These are phyloP conservation scores for Galerucella pusilla DNA, from an alignment of 2,888 invertebrate species.

Conservation along the genomic window DNA sequence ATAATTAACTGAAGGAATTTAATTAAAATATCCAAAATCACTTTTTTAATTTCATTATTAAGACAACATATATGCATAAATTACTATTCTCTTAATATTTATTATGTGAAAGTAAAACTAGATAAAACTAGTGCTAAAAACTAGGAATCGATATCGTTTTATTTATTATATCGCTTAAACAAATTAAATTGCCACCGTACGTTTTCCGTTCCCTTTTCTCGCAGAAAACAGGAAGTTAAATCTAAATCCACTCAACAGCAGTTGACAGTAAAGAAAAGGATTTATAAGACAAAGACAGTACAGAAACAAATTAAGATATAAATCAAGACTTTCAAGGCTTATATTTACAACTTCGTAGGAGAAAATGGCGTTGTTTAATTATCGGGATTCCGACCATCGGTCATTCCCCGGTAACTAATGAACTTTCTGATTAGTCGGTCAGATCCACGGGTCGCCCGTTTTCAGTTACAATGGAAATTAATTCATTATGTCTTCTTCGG, in stretches of 20 bases:
- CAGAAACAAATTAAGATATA: slow-evolving; percentile 34
- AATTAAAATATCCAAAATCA: too few species aligned
- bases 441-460: slow-evolving; percentile 46
- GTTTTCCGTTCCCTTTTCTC: background rate
- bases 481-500: slow-evolving; percentile 59
- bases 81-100: too few species aligned
- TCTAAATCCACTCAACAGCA: slow-evolving; percentile 3
- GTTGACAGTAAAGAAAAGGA: slow-evolving; percentile 18
- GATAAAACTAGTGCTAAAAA: too few species aligned
- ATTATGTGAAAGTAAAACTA: too few species aligned
- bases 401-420: slow-evolving; percentile 66
- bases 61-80: too few species aligned
- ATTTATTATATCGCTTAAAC: background rate
- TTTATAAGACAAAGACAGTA: slow-evolving; percentile 16
- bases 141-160: background rate
- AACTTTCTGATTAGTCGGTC: slow-evolving; percentile 63
- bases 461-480: slow-evolving; percentile 62
- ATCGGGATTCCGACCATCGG: slow-evolving; percentile 63
- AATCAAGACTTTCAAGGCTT: slow-evolving; percentile 35
- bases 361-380: slow-evolving; percentile 63
- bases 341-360: slow-evolving; percentile 32
- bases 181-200: slow-evolving; percentile 1
- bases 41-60: too few species aligned
- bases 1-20: too few species aligned
- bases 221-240: background rate